Conservation (phyloP, 2,797 vertebrate genomes). For the Onychomys leucogaster region DNA sequence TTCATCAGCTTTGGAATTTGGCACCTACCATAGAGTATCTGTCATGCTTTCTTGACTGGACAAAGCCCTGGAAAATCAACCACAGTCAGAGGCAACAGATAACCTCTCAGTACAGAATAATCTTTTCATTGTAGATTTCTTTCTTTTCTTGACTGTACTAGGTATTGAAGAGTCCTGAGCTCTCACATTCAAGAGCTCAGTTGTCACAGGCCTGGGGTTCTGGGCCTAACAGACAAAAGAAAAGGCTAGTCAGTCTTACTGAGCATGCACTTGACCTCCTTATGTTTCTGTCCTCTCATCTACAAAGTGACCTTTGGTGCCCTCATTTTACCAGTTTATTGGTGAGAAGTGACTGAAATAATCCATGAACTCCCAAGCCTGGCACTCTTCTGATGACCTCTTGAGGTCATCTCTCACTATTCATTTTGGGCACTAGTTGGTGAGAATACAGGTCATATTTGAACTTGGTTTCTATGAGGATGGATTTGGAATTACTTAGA, state of each 20-base stretch:
- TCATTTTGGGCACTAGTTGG: neutral
- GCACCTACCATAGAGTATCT: neutral
- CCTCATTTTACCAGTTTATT: neutral
- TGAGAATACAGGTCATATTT: neutral
- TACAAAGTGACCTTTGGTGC: slow-evolving; percentile 21
- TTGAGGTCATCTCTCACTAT: neutral
- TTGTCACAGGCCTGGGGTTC: neutral
- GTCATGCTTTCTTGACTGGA: neutral
- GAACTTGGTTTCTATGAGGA: neutral
- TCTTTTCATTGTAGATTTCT: neutral
- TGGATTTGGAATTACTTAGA: neutral
- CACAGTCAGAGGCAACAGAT: neutral
- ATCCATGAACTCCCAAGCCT: neutral
- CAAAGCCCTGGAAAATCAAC: neutral
- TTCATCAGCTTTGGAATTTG: neutral
- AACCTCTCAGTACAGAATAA: neutral
- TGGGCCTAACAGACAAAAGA: slow-evolving; percentile 1
- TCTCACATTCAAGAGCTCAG: neutral
- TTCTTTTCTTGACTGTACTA: neutral
- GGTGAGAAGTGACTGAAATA: slow-evolving; percentile 29
- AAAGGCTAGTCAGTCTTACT: neutral
- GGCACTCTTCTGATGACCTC: neutral
- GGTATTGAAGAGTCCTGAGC: neutral
- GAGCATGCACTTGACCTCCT: neutral
- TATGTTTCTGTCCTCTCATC: neutral